Evolutionary conservation across 2,888 invertebrate genomes (phyloP), one percentile per base, ranked within the genome.

Genomic region (Lasioglossum marginatum): DNA sequence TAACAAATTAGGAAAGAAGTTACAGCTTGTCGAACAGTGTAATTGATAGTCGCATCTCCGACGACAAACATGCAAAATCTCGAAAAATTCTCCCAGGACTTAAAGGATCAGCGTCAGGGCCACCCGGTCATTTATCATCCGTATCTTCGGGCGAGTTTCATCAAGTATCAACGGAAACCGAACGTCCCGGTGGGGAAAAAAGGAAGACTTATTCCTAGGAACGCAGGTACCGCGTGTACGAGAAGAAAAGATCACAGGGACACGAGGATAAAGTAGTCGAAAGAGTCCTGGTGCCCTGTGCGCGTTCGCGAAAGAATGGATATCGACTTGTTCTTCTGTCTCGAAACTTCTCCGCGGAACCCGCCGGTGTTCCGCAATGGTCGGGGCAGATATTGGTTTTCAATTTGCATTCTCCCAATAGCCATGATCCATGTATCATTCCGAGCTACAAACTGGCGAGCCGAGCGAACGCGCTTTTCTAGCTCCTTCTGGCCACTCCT

Each of bases 321-420:
- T 72, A 89, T 76, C 73, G 83, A 84, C 77, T 85, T 75, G 80
- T 82, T 87, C 75, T 75, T 77, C 81, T 77, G 87, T 91, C 82
- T 88, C 83, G 86, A 81, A 90, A 91, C 87, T 91, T 90, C 85
- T 81, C 72, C 78, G 43, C 66, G 31, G n/a, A 37, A 48, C 70
- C 34, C 66, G n/a, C 19, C 75, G 63, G 16, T 74, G 81, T 71
- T 77, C 84, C 77, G 57, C 82, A 77, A 86, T 85, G 86, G 88
- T 75, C 83, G n/a, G 23, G 86, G 82, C 77, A 82, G 88, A 88
- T 93, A 93, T 94, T 90, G 93, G 93, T 93, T 93, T 94, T 93
- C 92, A 92, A 94, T 94, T 93, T 93, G 92, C 92, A 91, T 92
- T 92, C 90, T 86, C 88, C 89, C 91, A 82, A 89, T 91, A 91